Percentiles rank a stretch among this genome's conserved stretches.
Conservation (phyloP, 2,888 invertebrate genomes). For the Latrodectus hesperus region DNA sequence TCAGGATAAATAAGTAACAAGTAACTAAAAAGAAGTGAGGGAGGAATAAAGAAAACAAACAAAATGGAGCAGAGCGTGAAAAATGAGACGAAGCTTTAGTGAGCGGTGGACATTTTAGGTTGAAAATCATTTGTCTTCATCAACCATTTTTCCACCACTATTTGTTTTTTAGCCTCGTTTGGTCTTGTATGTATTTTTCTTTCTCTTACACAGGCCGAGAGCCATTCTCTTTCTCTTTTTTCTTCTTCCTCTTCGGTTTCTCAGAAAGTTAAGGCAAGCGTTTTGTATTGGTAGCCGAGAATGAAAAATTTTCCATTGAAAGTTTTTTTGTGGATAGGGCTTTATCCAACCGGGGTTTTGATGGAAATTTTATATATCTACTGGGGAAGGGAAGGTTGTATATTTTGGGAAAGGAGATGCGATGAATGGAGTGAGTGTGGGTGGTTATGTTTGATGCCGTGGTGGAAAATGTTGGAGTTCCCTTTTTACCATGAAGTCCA, state of each 20-base stretch:
- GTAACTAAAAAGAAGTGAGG: constrained; percentile 41
- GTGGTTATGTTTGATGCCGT: neutral
- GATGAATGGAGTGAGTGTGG: neutral
- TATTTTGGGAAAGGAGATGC: neutral
- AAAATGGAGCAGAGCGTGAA: constrained; percentile 49
- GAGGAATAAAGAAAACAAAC: constrained; percentile 16
- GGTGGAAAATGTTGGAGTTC: neutral
- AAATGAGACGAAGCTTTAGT: constrained; percentile 66
- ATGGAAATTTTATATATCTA: neutral
- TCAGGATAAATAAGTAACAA: constrained; percentile 66
- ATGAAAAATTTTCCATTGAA: neutral
- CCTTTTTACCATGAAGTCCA: no score
- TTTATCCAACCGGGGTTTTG: neutral
- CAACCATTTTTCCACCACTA: constrained; percentile 17
- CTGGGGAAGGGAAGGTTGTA: neutral
- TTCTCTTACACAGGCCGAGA: constrained; percentile 4
- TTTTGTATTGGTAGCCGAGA: neutral
- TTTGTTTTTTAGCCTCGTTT: constrained; percentile 15
- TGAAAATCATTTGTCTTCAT: constrained; percentile 64
- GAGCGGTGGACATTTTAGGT: constrained; percentile 60
- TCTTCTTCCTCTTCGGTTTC: neutral
- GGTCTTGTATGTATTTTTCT: neutral
- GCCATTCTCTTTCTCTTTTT: neutral
- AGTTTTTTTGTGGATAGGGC: neutral
- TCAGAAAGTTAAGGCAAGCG: neutral